Base-by-base conservation (phyloP, 2,797 vertebrate species). In the Manis crassicaudata region DNA sequence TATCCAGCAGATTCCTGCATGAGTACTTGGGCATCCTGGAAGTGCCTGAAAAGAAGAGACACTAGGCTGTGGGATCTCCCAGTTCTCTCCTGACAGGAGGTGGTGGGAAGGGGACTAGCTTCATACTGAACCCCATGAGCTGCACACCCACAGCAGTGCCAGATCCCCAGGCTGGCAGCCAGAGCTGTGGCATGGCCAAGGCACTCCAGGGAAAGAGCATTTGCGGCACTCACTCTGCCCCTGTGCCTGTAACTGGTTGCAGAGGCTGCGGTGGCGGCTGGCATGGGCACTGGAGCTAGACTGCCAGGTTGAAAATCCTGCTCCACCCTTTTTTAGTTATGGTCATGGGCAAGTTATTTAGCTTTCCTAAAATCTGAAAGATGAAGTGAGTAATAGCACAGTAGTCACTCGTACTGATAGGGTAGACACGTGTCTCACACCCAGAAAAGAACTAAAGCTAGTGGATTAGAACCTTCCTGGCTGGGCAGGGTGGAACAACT, bases 181-280 rank as follows among this genome's bases (percentile, higher is more conserved):
- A 4, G 1, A 0, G 0, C 29, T 13, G 2, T 29, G 35, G 18
- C 5, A 2, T 16, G 50, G 62, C 7, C 6, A 9, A 52, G 16
- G 32, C 8, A 40, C 2, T 40, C 11, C 18, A 18, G 73, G 83
- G 9, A 18, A 10, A 62, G 50, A 1, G 2, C 11, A 12, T 52
- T 76, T 67, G 37, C 40, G 54, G 82, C n/a, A 20, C 43, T 86
- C 46, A 11, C 12, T 8, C 9, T 7, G 43, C 90, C 11, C 3
- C 21, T 58, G 8, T 54, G 72, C 46, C 21, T 3, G 0, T 21
- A 27, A 62, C 21, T 18, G 5, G 25, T 40, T 32, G 1, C 23
- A 27, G 62, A 82, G 18, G 29, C 50, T 75, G 50, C 1, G 0
- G 18, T 32, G 7, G 63, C 32, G 46, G 17, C 18, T 29, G 13